A percentile compares a stretch with the other conserved stretches of the same genome.
These are phyloP conservation scores for Lophius piscatorius DNA, from an alignment of 2,113 vertebrate species.

Conservation along the genomic window DNA sequence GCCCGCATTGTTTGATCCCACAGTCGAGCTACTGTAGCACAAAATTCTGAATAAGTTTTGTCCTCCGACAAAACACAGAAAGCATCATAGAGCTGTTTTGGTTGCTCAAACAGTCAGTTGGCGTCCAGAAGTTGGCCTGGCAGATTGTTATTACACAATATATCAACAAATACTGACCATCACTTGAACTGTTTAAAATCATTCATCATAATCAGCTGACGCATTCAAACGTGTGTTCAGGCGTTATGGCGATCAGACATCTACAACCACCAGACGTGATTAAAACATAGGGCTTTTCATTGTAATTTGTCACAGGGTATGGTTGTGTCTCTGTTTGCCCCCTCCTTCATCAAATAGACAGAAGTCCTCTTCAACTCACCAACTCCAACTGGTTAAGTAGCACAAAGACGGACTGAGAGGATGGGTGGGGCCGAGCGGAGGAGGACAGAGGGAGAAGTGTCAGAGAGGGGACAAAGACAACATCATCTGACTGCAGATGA, in stretches of 20 bases:
- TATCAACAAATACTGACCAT: too few relatives aligned
- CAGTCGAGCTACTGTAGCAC: too few relatives aligned
- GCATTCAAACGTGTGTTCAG: background rate
- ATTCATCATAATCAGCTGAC: too few relatives aligned
- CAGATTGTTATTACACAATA: too few relatives aligned
- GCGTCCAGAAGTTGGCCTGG: too few relatives aligned
- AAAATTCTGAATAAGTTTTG: too few relatives aligned
- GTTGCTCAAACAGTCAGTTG: too few relatives aligned
- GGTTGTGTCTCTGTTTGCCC: conserved; percentile 15
- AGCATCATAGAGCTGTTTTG: too few relatives aligned
- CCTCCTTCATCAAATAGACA: conserved; percentile 43
- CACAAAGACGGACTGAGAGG: conserved; percentile 55
- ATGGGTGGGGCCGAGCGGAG: conserved; percentile 36
- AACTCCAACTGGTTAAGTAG: conserved; percentile 32
- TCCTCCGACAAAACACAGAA: too few relatives aligned
- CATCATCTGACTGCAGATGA: conserved; percentile 59
- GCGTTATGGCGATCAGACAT: background rate
- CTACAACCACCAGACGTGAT: background rate
- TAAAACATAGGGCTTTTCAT: conserved; percentile 1
- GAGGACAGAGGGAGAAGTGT: conserved; percentile 64
- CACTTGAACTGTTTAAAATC: too few relatives aligned
- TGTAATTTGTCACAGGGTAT: conserved; percentile 13
- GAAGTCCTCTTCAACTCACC: conserved; percentile 45
- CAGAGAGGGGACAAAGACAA: conserved; percentile 57
- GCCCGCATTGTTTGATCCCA: too few relatives aligned